These are phyloP conservation scores for Actias luna DNA, from an alignment of 2,888 invertebrate species.

Conservation along the genomic window DNA sequence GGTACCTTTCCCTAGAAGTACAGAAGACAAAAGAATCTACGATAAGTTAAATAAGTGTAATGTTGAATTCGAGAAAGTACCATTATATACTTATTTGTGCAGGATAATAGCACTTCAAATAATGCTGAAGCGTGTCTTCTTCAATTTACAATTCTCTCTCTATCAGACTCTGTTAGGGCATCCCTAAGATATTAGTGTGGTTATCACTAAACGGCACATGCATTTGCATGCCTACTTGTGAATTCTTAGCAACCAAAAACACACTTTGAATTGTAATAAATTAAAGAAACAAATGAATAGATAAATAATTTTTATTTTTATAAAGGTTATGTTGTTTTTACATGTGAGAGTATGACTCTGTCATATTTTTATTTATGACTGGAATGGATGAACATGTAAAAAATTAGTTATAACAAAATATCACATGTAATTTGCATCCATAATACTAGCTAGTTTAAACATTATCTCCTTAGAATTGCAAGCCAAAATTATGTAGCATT, in stretches of 20 bases:
- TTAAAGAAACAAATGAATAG: conserved; percentile 7
- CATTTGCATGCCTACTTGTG: background rate
- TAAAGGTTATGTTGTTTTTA: background rate
- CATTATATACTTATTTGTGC: too few species aligned
- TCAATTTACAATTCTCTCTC: too few species aligned
- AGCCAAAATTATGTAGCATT: background rate
- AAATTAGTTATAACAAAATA: background rate
- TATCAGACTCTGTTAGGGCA: too few species aligned
- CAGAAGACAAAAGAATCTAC: too few species aligned
- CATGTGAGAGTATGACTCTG: background rate
- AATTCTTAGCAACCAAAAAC: background rate
- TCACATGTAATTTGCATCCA: background rate
- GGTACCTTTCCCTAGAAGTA: too few species aligned
- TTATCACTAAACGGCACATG: background rate
- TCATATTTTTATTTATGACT: background rate
- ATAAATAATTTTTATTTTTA: conserved; percentile 5
- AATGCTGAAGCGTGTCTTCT: too few species aligned
- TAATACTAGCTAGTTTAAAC: background rate
- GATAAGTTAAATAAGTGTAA: too few species aligned
- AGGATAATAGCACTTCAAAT: too few species aligned
- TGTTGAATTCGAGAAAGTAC: too few species aligned
- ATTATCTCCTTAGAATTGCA: background rate
- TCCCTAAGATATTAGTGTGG: too few species aligned
- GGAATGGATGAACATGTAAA: background rate
- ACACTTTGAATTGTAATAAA: conserved; percentile 1